Base-by-base conservation (phyloP, 2,888 invertebrate genomes). In the Apodemia hepburni region DNA sequence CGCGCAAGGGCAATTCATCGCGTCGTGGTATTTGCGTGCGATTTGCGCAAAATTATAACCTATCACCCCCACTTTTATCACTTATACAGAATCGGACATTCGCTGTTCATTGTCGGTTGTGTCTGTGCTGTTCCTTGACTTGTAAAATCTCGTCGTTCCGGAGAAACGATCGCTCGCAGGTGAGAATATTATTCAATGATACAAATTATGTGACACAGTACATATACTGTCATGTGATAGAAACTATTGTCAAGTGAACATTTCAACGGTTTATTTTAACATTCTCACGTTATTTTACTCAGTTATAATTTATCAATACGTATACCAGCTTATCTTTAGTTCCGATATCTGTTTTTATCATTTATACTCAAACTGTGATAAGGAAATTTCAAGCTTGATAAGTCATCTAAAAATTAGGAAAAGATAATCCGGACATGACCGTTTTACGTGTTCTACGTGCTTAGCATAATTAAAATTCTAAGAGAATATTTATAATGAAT, bases 111-210 rank as follows among this genome's bases (percentile, higher is more conserved):
- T 71, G 68, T 71, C 77, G 72, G 73, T 71, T 79, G 88, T 90
- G 89, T 80, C 77, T 81, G 89, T 87, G 88, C 75, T 78, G 72
- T 78, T 72, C 74, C 77, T 78, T 77, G 76, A 78, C 74, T 73
- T 72, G 70, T 72, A 69, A 75, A 75, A 72, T 71, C 73, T 69
- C 70, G 61, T 67, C 71, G 73, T 71, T 74, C 75, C 67, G 66
- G 68, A 67, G 69, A 72, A 76, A 73, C 73, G 72, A 75, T 69
- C 72, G 68, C 69, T 70, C 66, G 68, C 82, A 85, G 87, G 87
- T 88, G 74, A 85, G 84, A 71, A 66, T 63, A 65, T 63, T 65
- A 69, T 63, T 68, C 69, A 68, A 71, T 69, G 42, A 42, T 42
- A 42, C 42, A 42, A 42, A 42, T 42, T 42, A 70, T 61, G 58